Conservation (phyloP, 2,113 vertebrate species). For the Triplophysa siluroides region DNA sequence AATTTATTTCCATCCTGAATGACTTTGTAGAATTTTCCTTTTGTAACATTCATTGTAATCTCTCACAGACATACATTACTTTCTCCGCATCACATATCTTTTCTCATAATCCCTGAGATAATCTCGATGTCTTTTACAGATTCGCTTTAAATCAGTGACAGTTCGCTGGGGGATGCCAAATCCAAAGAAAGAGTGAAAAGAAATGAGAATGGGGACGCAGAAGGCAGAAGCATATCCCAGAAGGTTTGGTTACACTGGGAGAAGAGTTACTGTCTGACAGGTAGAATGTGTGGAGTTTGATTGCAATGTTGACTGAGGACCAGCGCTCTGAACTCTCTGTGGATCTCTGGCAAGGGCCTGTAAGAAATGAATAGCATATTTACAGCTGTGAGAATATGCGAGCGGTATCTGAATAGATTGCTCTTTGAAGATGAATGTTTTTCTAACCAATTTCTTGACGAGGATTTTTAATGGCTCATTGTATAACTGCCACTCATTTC, state of each 20-base stretch:
- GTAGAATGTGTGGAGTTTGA: slow-evolving; percentile 12
- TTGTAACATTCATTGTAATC: neutral
- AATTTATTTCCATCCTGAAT: slow-evolving; percentile 6
- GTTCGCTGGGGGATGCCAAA: slow-evolving; percentile 1
- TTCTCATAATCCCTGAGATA: slow-evolving; percentile 8
- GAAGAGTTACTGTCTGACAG: slow-evolving; percentile 13
- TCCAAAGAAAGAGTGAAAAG: slow-evolving; percentile 1
- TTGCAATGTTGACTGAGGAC: slow-evolving; percentile 28
- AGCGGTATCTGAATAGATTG: neutral
- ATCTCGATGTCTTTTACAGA: slow-evolving; percentile 11
- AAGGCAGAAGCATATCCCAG: neutral
- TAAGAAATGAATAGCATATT: slow-evolving; percentile 18
- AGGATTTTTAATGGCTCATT: neutral
- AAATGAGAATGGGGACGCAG: slow-evolving; percentile 8
- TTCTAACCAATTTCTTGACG: neutral
- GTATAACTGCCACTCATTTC: neutral
- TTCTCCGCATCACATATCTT: neutral
- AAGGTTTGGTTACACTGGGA: slow-evolving; percentile 1
- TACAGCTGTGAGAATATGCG: neutral
- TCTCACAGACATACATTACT: slow-evolving; percentile 7
- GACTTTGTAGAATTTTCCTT: neutral
- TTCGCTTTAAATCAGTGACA: slow-evolving; percentile 19
- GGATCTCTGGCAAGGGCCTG: neutral
- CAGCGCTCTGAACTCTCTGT: slow-evolving; percentile 6
- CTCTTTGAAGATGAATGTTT: neutral